Percentiles rank a stretch among this genome's conserved stretches.
Conservation (phyloP, 2,888 invertebrate genomes). For the Iphiclides podalirius region DNA sequence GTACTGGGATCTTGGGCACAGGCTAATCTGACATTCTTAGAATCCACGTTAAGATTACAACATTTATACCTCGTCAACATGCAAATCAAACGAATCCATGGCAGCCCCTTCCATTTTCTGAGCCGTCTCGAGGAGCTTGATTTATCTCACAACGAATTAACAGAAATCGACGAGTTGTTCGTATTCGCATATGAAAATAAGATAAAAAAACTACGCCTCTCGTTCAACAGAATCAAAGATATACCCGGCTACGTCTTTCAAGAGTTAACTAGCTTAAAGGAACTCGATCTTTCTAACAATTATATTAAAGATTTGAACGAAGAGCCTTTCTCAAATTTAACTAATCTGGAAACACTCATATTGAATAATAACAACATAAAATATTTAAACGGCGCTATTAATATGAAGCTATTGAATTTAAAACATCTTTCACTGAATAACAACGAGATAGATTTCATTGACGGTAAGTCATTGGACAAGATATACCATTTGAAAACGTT, state of each 20-base stretch:
- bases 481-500: conserved; percentile 64
- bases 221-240: conserved; percentile 47
- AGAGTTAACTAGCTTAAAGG: conserved; percentile 47
- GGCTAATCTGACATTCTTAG: conserved; percentile 46
- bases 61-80: conserved; percentile 43
- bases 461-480: conserved; percentile 52
- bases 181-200: conserved; percentile 49
- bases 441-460: conserved; percentile 55
- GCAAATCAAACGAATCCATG: conserved; percentile 44
- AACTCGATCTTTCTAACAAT: conserved; percentile 61
- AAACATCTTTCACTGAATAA: conserved; percentile 56
- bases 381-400: conserved; percentile 63
- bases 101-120: conserved; percentile 47
- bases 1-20: conserved; percentile 44
- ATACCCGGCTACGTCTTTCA: conserved; percentile 48
- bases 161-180: conserved; percentile 49
- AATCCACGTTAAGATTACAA: conserved; percentile 48
- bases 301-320: conserved; percentile 48
- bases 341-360: conserved; percentile 46
- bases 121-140: conserved; percentile 48
- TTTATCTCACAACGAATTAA: conserved; percentile 51
- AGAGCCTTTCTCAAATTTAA: conserved; percentile 58
- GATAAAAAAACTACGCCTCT: conserved; percentile 46
- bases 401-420: conserved; percentile 46
- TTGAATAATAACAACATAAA: conserved; percentile 59